Evolutionary conservation across 2,888 invertebrate genomes (phyloP), one percentile per base, ranked within the genome.

Genomic region (Nymphalis c-album): DNA sequence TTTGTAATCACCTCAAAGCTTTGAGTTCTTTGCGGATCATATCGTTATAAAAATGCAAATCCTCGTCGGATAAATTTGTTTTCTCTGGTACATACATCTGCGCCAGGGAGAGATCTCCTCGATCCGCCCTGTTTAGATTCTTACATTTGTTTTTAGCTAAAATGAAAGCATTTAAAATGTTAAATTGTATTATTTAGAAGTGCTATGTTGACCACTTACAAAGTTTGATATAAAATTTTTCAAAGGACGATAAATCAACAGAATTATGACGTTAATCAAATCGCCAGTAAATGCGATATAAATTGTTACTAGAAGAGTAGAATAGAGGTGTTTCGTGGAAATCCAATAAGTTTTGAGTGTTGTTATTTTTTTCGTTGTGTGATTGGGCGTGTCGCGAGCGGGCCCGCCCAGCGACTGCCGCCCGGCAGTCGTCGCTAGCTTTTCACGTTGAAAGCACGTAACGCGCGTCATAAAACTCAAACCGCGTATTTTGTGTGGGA

Each of bases 401-500:
- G 78, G 79, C 80, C 90, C 90, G 89, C 90, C 90, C 89, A 86
- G 81, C 79, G 72, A 48, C 57, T 72, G 74, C 75, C 71, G 75
- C 74, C 71, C 80, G 79, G 81, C 85, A 87, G 88, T 88, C 78
- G 66, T 64, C 71, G 67, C 67, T 73, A 51, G 59, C 60, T 73
- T 76, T 77, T 73, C 78, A 78, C 80, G 79, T 57, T 58, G 75
- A 68, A 40, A 69, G 69, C 75, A 77, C 82, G 83, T 63, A 22
- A 6, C 66, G 61, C 63, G 70, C 62, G 68, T 61, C 60, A 35
- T 55, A 51, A 46, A 50, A 48, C 63, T 60, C 67, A 58, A 31
- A 26, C 47, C 63, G 65, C 67, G 71, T 73, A 67, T 73, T 67
- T 61, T 63, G 65, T 62, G 63, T 65, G 31, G 53, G 53, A 64